These are phyloP conservation scores for Opisthograptis luteolata DNA, from an alignment of 2,888 invertebrate species.

Conservation along the genomic window DNA sequence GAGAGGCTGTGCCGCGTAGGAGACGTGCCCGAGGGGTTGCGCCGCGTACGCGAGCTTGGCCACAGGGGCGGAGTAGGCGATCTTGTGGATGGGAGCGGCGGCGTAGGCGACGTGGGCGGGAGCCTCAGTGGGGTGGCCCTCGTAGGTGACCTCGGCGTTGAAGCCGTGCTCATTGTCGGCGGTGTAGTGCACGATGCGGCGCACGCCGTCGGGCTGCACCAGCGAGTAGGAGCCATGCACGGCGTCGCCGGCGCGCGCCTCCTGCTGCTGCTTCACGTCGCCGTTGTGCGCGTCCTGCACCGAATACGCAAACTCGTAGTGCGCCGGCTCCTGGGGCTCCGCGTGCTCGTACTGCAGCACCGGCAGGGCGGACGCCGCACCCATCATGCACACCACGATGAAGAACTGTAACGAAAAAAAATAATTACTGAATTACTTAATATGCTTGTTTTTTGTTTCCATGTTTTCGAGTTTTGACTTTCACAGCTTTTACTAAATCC, in stretches of 20 bases:
- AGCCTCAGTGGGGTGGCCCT: constrained; percentile 62
- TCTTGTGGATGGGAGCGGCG: constrained; percentile 44
- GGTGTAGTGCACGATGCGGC: constrained; percentile 76
- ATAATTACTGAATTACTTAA: not conserved
- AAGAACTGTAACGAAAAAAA: not conserved
- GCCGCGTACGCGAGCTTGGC: constrained; percentile 42
- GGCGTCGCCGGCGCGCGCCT: constrained; percentile 69
- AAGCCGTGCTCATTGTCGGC: constrained; percentile 72
- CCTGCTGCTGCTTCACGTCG: constrained; percentile 77
- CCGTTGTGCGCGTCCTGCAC: constrained; percentile 74
- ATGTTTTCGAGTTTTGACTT: too few species aligned
- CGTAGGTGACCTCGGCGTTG: constrained; percentile 75
- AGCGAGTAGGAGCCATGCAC: constrained; percentile 78
- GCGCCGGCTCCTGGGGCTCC: constrained; percentile 62
- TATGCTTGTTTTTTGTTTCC: too few species aligned
- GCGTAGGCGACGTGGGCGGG: constrained; percentile 44
- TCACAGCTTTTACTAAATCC: too few species aligned
- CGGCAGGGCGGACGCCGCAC: constrained; percentile 41
- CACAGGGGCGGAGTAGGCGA: constrained; percentile 40
- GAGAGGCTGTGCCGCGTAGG: constrained; percentile 45
- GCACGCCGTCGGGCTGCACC: constrained; percentile 75
- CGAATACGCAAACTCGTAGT: constrained; percentile 75
- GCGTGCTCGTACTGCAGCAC: constrained; percentile 58
- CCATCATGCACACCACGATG: constrained; percentile 45
- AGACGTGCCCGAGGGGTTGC: too few species aligned